Evolutionary conservation across 2,888 invertebrate genomes (phyloP).

Genomic region (Axea sp.): DNA sequence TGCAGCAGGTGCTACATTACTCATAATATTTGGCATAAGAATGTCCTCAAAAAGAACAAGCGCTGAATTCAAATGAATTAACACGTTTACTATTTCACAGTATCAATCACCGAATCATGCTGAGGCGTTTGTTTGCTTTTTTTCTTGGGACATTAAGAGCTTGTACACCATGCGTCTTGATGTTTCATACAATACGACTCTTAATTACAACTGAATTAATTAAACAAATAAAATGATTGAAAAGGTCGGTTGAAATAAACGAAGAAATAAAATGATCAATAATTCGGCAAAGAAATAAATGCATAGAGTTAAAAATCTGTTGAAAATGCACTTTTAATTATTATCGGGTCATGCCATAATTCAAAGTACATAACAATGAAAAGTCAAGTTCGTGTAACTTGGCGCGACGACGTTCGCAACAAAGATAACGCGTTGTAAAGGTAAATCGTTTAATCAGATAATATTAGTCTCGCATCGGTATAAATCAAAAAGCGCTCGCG

Average conservation of each 20-base stretch:
- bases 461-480: slow-evolving; percentile 27
- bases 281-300: no score
- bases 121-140: not conserved
- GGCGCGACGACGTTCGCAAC: not conserved
- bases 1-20: slow-evolving; percentile 17
- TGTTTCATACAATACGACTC: no score
- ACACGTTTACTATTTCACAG: slow-evolving; percentile 1
- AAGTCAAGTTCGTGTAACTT: no score
- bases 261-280: no score
- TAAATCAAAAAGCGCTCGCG: slow-evolving; percentile 41
- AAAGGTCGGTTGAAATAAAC: no score
- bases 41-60: slow-evolving; percentile 11
- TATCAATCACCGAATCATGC: slow-evolving; percentile 24
- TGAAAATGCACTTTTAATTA: no score
- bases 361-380: slow-evolving; percentile 16
- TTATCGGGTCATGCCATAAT: no score
- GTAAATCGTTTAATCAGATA: slow-evolving; percentile 37
- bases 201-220: no score
- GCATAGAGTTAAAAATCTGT: no score
- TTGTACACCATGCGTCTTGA: no score
- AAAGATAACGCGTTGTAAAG: slow-evolving; percentile 5
- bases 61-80: slow-evolving; percentile 28
- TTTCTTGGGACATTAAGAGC: no score
- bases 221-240: no score
- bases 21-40: slow-evolving; percentile 23